Base-by-base conservation (phyloP, 2,113 vertebrate species). In the Pseudorectes ferrugineus region DNA sequence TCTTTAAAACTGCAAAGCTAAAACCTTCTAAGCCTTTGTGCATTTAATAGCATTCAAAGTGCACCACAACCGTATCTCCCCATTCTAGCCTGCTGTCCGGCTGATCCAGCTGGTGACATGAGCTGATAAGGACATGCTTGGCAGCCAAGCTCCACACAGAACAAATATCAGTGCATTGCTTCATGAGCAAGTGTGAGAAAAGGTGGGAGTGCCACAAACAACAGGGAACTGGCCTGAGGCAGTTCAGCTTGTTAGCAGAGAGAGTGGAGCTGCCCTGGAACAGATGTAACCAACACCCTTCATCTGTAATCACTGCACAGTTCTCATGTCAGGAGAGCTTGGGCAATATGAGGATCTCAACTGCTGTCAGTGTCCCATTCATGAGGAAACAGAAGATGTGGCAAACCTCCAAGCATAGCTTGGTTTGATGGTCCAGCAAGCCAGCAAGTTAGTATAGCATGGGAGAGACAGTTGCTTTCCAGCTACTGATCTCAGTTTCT, bases 221-320 rank as follows among this genome's bases (percentile, higher is more conserved):
- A 65, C 84, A 95, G 48, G 73, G 79, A 96, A 97, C 75, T 85
- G 92, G 94, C 97, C 97, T 75, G 92, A 96, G 97, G 98, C 97
- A 72, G 72, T 97, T 97, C 97, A 96, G 90, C 93, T 97, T 96
- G 75, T 90, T 88, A 94, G 77, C 67, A 79, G 73, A 78, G 57
- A 89, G 83, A 95, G 70, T 15, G 55, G 66, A 95, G 59, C 68
- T 18, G 85, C 82, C 91, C 88, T 82, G 45, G 95, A 92, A 94
- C 94, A 97, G 93, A 97, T 95, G 91, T 93, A 94, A 51, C 87
- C 96, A 88, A 95, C 96, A 96, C 97, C 96, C 95, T 97, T 93
- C 81, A 83, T 94, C 97, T 95, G 74, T 88, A 97, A 92, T 96
- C 86, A 82, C 77, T 72, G 79, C 79, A 51, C 61, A 58, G 76